Evolutionary conservation across 1,140 invertebrate species (phyloP), one percentile per base, ranked within the genome.

Genomic region (Tribolium castaneum): DNA sequence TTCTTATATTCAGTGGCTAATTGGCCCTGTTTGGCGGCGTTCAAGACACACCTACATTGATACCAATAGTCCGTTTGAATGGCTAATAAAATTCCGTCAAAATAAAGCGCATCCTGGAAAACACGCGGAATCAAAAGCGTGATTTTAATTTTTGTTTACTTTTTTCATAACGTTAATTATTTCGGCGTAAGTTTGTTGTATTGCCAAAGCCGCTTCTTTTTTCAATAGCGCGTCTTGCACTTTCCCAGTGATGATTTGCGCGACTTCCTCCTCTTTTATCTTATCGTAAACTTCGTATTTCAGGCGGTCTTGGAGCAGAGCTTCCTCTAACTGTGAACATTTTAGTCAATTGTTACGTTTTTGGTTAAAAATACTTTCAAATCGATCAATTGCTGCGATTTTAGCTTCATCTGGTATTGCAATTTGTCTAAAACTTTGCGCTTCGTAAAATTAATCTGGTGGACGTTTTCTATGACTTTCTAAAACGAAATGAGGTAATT

Each of bases 151-250:
- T 52, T 14, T 30, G 50, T 13, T 70, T 81, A 91, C 91, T 87
- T 92, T 90, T 84, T 90, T 91, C 14, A 92, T 85, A 14, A 91
- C 90, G 35, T 88, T 86, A 34, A 91, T 80, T 79, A 92, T 91
- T 77, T 88, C 87, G 73, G 86, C 86, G 73, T 92, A 92, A 76
- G 90, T 90, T 30, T 88, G 86, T 66, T 87, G 86, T 74, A 92
- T 90, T 7, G 89, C 88, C 66, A 90, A 86, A 0, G 91, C 91
- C 0, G 90, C 89, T 72, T 91, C 90, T 80, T 89, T 88, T 81
- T 91, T 91, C 6, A 91, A 87, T 13, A 90, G 87, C 0, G 88
- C 89, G 77, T 87, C 85, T 80, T 90, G 88, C 2, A 90, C 88
- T 78, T 89, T 89, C 54, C 89, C 89, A 2, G 88, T 88, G 0